Evolutionary conservation across 2,888 invertebrate genomes (phyloP).

Genomic region (Hyppa rectilinea): DNA sequence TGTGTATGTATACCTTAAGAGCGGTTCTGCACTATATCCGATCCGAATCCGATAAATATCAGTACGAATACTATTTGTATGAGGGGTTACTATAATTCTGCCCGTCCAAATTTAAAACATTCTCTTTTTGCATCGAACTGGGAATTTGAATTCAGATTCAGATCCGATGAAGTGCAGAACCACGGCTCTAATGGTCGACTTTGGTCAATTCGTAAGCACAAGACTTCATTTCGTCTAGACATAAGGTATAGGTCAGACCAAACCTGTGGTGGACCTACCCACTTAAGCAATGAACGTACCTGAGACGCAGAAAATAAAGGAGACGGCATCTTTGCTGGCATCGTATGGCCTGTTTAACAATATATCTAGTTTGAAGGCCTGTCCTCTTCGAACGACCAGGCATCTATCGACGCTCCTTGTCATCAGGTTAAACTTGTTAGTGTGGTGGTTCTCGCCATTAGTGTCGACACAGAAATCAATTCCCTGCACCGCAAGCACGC

Average conservation of each 20-base stretch:
- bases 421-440: constrained; percentile 94
- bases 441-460: constrained; percentile 95
- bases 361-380: constrained; percentile 94
- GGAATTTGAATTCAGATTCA: too few relatives aligned
- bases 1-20: neutral
- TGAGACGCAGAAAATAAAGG: constrained; percentile 95
- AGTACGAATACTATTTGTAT: too few relatives aligned
- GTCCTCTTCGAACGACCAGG: constrained; percentile 95
- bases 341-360: constrained; percentile 94
- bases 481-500: constrained; percentile 92
- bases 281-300: constrained; percentile 78
- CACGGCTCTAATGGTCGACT: too few relatives aligned
- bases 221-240: constrained; percentile 3
- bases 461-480: constrained; percentile 94
- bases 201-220: constrained; percentile 2
- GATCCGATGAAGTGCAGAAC: too few relatives aligned
- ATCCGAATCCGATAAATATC: too few relatives aligned
- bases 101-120: too few relatives aligned
- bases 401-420: constrained; percentile 90
- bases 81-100: too few relatives aligned
- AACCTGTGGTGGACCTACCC: neutral
- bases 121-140: too few relatives aligned
- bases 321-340: constrained; percentile 94
- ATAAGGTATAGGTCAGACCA: neutral
- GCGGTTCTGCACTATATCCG: too few relatives aligned